phyloP scores from a whole-genome alignment of 2,113 vertebrate species.

The Oryzias curvinotus region DNA sequence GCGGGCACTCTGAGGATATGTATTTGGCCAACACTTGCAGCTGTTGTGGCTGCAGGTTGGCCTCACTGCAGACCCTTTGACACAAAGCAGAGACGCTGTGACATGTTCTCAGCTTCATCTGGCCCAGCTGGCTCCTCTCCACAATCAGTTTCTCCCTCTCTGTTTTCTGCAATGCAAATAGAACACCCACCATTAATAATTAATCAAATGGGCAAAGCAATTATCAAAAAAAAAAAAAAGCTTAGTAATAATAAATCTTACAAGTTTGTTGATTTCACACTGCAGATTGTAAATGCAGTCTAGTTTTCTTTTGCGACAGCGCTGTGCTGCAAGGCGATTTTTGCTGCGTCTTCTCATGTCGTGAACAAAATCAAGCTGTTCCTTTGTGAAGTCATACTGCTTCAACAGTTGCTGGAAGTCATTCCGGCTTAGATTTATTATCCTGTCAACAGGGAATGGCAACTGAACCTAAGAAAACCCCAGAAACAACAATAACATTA shows the following conservation, averaged over 20 bases:
- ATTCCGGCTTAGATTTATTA: slow-evolving; percentile 88
- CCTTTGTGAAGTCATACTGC: slow-evolving; percentile 84
- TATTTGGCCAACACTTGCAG: slow-evolving; percentile 92
- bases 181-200: not conserved
- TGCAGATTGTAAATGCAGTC: slow-evolving; percentile 96
- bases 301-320: slow-evolving; percentile 94
- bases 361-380: slow-evolving; percentile 92
- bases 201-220: fast-evolving
- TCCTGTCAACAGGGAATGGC: slow-evolving; percentile 87
- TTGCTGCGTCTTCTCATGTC: slow-evolving; percentile 93
- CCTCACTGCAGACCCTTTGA: slow-evolving; percentile 88
- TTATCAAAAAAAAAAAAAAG: not conserved
- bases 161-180: slow-evolving; percentile 76
- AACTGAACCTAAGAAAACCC: slow-evolving; percentile 82
- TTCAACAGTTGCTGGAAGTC: slow-evolving; percentile 95
- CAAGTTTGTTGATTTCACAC: slow-evolving; percentile 93
- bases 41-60: slow-evolving; percentile 86
- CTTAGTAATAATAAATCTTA: slow-evolving; percentile 49
- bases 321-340: slow-evolving; percentile 92
- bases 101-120: slow-evolving; percentile 84
- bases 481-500: not conserved
- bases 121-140: slow-evolving; percentile 85
- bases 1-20: slow-evolving; percentile 85
- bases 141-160: slow-evolving; percentile 86
- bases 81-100: slow-evolving; percentile 88